Percentiles rank a stretch among this genome's conserved stretches.
Conservation (phyloP, 1,140 invertebrate species). For the Drosophila novamexicana region DNA sequence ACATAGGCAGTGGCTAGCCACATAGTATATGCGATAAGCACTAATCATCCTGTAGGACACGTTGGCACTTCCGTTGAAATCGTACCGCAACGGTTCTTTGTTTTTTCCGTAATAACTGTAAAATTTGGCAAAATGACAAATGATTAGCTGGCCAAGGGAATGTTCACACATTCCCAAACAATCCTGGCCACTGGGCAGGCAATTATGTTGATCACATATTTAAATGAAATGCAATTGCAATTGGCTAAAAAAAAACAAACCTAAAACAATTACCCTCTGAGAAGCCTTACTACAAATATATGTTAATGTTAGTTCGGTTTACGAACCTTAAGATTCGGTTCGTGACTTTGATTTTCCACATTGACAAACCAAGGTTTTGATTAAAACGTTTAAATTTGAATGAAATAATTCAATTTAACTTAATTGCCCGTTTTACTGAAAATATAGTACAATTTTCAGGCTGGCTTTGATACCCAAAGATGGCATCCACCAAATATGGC, state of each 20-base stretch:
- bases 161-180: constrained; percentile 50
- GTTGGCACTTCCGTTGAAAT: constrained; percentile 64
- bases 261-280: not conserved
- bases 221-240: constrained; percentile 9
- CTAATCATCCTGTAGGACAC: constrained; percentile 50
- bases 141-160: constrained; percentile 26
- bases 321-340: no score
- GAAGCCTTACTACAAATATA: not conserved
- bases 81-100: constrained; percentile 22
- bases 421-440: no score
- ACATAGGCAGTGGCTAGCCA: constrained; percentile 1
- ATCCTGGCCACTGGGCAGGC: not conserved
- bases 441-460: no score
- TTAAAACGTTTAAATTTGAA: no score
- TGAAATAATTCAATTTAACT: no score
- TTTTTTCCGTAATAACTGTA: constrained; percentile 64
- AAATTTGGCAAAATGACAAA: constrained; percentile 72
- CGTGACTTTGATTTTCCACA: no score
- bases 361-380: no score
- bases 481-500: no score
- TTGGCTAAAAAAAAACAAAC: no score
- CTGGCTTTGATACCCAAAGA: no score
- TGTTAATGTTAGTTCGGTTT: no score
- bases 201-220: constrained; percentile 12
- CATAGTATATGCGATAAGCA: constrained; percentile 34